Conservation (phyloP, 2,113 vertebrate species). For the Arizona elegans region DNA sequence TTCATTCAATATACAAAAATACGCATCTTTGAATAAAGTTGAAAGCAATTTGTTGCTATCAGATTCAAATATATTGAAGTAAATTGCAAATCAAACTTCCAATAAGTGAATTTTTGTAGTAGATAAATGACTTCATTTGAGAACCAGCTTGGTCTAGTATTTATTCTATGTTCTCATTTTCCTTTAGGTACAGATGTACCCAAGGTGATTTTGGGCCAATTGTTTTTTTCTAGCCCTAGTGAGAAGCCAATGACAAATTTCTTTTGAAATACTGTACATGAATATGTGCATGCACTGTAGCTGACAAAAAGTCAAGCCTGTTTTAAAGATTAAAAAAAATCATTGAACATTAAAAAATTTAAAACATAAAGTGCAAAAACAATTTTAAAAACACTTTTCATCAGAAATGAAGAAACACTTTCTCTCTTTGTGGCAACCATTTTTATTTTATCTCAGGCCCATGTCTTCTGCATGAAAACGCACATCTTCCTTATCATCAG, state of each 20-base stretch:
- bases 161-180: neutral
- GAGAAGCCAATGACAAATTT: neutral
- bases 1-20: neutral
- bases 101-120: neutral
- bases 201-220: neutral
- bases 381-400: neutral
- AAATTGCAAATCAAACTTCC: neutral
- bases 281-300: neutral
- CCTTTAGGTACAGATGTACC: neutral
- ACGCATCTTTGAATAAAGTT: neutral
- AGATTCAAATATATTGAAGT: neutral
- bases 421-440: neutral
- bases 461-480: neutral
- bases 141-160: neutral
- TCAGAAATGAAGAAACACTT: neutral
- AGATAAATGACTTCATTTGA: neutral
- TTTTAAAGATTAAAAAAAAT: neutral
- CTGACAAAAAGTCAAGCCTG: neutral
- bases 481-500: neutral
- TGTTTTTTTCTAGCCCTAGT: neutral
- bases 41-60: neutral
- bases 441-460: neutral
- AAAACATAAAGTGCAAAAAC: neutral
- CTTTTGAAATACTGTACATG: neutral
- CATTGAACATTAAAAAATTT: constrained; percentile 44